A percentile compares a stretch with the other conserved stretches of the same genome.
These are phyloP conservation scores for Montipora sp. DNA, from an alignment of 64 coral and sea anemone species.

Conservation along the genomic window DNA sequence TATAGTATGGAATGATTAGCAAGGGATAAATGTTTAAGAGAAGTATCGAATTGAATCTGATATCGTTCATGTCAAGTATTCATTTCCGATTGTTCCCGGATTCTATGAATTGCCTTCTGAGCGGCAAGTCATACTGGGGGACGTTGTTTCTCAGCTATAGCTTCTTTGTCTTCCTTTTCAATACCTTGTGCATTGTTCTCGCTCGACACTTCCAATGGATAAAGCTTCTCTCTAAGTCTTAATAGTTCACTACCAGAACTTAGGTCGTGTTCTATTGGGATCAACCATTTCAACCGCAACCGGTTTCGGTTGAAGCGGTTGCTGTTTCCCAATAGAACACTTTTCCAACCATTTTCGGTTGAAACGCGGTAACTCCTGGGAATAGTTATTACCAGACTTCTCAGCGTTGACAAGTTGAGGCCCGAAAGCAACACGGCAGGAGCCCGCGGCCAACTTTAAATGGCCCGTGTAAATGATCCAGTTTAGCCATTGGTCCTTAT, in stretches of 20 bases:
- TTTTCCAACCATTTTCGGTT: too few relatives aligned
- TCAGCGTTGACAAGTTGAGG: too few relatives aligned
- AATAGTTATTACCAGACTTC: too few relatives aligned
- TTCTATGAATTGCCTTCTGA: conserved; percentile 35
- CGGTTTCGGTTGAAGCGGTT: too few relatives aligned
- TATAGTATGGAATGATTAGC: background rate
- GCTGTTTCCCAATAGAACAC: too few relatives aligned
- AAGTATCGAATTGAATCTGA: conserved; percentile 2
- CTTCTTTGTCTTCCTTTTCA: background rate
- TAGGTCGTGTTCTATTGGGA: background rate
- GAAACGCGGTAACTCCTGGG: too few relatives aligned
- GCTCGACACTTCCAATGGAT: conserved; percentile 22
- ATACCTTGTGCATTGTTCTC: conserved; percentile 18
- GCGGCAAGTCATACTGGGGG: conserved; percentile 17
- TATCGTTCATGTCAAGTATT: conserved; percentile 29
- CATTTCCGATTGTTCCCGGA: conserved; percentile 14
- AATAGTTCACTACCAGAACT: conserved; percentile 24
- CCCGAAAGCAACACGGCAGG: too few relatives aligned
- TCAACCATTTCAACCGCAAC: too few relatives aligned
- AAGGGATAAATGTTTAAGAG: background rate
- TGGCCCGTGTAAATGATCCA: background rate
- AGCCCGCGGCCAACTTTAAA: too few relatives aligned
- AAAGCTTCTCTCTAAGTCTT: background rate
- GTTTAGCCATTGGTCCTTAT: too few relatives aligned
- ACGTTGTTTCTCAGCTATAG: conserved; percentile 13